Evolutionary conservation across 2,113 vertebrate genomes (phyloP).

Genomic region (Petrocephalus zakoni): DNA sequence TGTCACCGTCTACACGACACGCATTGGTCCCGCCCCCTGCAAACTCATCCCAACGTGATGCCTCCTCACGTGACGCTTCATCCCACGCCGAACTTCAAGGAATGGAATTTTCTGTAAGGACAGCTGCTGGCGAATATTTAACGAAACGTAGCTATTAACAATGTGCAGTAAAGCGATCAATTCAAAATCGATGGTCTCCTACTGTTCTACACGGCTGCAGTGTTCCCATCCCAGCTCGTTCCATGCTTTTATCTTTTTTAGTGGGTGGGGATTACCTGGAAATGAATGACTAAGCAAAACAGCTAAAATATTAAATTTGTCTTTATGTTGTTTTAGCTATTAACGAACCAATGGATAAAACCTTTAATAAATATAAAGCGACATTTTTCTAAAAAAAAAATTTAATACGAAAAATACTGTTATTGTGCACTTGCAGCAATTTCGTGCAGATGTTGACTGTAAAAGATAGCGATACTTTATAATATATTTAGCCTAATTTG

Average conservation of each 20-base stretch:
- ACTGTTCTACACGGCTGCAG: neutral
- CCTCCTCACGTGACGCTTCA: neutral
- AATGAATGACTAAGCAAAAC: conserved; percentile 10
- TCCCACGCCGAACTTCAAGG: neutral
- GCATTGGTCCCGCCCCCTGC: neutral
- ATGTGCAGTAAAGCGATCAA: neutral
- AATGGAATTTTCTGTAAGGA: neutral
- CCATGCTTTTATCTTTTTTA: neutral
- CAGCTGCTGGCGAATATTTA: neutral
- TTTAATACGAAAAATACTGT: neutral
- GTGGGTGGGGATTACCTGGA: neutral
- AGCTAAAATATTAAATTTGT: neutral
- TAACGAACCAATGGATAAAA: neutral
- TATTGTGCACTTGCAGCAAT: neutral
- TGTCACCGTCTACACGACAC: neutral
- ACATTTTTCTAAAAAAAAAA: neutral
- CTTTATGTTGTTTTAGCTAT: neutral
- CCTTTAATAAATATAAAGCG: neutral
- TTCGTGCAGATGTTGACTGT: neutral
- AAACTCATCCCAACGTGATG: conserved; percentile 3
- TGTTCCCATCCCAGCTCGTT: neutral
- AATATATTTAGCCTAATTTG: neutral
- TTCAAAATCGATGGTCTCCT: neutral
- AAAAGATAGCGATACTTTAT: neutral
- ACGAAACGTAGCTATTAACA: neutral